A percentile compares a stretch with the other conserved stretches of the same genome.
These are phyloP conservation scores for Spheniscus mendiculus DNA, from an alignment of 2,113 vertebrate species.

Conservation along the genomic window DNA sequence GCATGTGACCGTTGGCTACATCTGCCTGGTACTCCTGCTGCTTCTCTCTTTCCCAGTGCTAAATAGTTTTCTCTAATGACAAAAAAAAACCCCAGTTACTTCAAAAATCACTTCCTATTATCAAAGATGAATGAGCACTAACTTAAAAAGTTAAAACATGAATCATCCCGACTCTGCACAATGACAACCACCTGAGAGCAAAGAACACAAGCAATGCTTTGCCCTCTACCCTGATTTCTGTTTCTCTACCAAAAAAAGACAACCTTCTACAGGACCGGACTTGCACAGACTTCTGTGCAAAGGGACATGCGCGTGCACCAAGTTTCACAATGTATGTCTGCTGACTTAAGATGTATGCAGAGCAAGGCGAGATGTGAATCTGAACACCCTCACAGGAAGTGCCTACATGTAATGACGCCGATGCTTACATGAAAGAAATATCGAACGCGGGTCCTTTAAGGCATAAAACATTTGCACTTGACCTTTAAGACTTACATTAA, in stretches of 20 bases:
- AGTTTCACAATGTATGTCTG: fast-evolving
- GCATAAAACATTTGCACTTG: background rate
- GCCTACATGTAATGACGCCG: background rate
- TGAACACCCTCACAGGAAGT: background rate
- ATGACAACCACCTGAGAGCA: background rate
- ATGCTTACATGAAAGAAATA: background rate
- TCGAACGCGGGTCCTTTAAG: background rate
- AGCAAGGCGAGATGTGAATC: background rate
- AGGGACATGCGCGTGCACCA: fast-evolving
- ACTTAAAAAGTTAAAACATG: background rate
- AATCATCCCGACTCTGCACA: background rate
- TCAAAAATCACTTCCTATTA: background rate
- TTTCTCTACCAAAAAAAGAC: background rate
- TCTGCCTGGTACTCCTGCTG: background rate
- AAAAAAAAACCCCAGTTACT: background rate
- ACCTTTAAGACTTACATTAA: background rate
- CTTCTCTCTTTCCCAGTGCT: background rate
- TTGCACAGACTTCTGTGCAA: background rate
- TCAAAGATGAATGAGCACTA: background rate
- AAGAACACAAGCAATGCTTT: background rate
- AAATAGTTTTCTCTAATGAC: background rate
- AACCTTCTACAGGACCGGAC: fast-evolving
- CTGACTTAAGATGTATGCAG: background rate
- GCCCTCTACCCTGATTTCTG: background rate
- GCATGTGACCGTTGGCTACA: background rate